Base-by-base conservation (phyloP, 2,797 vertebrate species). In the Limosa lapponica region DNA sequence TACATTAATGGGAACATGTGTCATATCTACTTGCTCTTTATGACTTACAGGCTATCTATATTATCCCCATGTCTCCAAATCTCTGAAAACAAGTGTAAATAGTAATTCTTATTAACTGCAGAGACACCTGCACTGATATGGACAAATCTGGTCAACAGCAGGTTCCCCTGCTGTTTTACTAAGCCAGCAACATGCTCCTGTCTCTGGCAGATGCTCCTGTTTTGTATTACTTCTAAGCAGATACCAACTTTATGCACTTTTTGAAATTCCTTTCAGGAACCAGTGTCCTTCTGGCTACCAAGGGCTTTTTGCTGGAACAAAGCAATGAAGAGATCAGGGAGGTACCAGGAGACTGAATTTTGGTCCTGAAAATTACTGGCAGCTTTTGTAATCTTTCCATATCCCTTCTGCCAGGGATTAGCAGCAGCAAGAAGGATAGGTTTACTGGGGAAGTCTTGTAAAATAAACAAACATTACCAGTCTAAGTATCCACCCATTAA, bases 131-230 rank as follows among this genome's bases (percentile, higher is more conserved):
- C 97, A 85, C 89, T 67, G 93, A 95, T 95, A 96, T 72, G 96
- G 97, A 95, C 97, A 96, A 97, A 97, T 97, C 96, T 97, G 97
- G 97, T 97, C 96, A 96, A 97, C 97, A 98, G 97, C 97, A 97
- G 97, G 97, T 95, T 95, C 96, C 94, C 97, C 98, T 97, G 97
- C 98, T 97, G 97, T 97, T 98, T 96, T 95, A 95, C 98, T 97
- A 97, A 96, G 95, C 94, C 86, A 92, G 96, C 97, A 96, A 94
- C 95, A 93, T 91, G 96, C 89, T 97, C 96, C 90, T 84, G 81
- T 96, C 91, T 97, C 96, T 88, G 90, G 95, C 97, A 98, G 97
- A 97, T 97, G 97, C 91, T 97, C 82, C 77, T 81, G 74, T 90
- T 97, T 90, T 94, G 81, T 89, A 90, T 96, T 95, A 88, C 95